Base-by-base conservation (phyloP, 2,113 vertebrate genomes). In the Caranx melampygus region DNA sequence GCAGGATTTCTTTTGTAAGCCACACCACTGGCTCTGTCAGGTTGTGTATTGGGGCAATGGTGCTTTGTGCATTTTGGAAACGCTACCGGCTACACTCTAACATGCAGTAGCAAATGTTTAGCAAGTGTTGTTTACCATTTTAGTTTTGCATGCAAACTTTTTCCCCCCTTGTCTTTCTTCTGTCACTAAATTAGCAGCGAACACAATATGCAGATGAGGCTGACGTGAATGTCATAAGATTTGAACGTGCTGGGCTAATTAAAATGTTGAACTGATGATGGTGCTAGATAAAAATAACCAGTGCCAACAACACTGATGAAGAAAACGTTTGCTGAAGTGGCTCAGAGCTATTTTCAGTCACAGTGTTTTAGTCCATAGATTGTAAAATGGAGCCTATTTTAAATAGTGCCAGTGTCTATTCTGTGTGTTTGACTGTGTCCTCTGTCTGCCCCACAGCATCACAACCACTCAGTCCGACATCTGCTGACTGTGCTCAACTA, bases 401-500 rank as follows among this genome's bases (percentile, higher is more conserved):
- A 70, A 35, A 54, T 0, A 5, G 37, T 8, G 31, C n/a, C 35
- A 35, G 54, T 20, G 33, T 71, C n/a, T 8, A n/a, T 45, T 71
- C 16, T 31, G 8, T 34, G 14, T 52, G 44, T 72, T 49, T 33
- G 57, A 33, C 45, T 37, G n/a, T 61, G 64, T 44, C 16, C 60
- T 33, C 63, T 15, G 14, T 55, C 71, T 44, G 62, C 20, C 67
- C 34, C 40, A 21, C 55, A 82, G 58, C 58, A 44, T 58, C n/a
- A 20, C 59, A 0, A 52, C n/a, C 58, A 31, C 52, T 31, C 45
- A 35, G 54, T 35, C 37, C 42, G 13, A 42, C 44, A 84, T 82
- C 42, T 66, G 65, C 60, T 66, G 75, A 70, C 75, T 85, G 44
- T 64, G 40, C 40, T 57, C 63, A 60, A 72, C 66, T 33, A 34